These are phyloP conservation scores for Leptoclinus maculatus DNA, from an alignment of 2,797 vertebrate genomes.

Conservation along the genomic window DNA sequence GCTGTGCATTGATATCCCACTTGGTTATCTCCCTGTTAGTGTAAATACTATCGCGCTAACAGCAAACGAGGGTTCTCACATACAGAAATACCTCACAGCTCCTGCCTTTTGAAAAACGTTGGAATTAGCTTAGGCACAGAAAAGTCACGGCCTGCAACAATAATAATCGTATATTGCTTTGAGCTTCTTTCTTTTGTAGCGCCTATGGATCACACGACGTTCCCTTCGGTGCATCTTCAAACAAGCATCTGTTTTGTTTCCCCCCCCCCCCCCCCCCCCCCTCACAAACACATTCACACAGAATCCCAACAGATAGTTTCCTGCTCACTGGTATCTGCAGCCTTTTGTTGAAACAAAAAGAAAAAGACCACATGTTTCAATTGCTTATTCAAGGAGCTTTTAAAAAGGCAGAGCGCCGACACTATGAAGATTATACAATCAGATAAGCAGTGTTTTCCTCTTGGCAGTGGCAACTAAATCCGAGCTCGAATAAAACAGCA, in stretches of 20 bases:
- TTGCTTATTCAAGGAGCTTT: conserved; percentile 39
- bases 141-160: conserved; percentile 36
- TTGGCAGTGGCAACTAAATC: conserved; percentile 48
- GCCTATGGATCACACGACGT: conserved; percentile 38
- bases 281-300: conserved; percentile 16
- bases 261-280: too few species aligned
- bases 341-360: conserved; percentile 45
- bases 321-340: conserved; percentile 25
- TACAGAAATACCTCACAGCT: conserved; percentile 9
- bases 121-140: conserved; percentile 21
- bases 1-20: conserved; percentile 30
- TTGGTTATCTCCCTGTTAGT: conserved; percentile 9
- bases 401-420: conserved; percentile 32
- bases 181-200: conserved; percentile 25
- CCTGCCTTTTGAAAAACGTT: conserved; percentile 3
- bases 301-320: conserved; percentile 39
- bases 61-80: not conserved
- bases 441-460: conserved; percentile 53
- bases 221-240: conserved; percentile 49
- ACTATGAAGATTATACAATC: conserved; percentile 56
- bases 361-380: conserved; percentile 50
- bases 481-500: conserved; percentile 48
- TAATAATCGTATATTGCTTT: conserved; percentile 22
- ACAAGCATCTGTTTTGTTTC: conserved; percentile 28
- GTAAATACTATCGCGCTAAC: not conserved